Base-by-base conservation (phyloP, 2,888 invertebrate species). In the Nomada fabriciana region DNA sequence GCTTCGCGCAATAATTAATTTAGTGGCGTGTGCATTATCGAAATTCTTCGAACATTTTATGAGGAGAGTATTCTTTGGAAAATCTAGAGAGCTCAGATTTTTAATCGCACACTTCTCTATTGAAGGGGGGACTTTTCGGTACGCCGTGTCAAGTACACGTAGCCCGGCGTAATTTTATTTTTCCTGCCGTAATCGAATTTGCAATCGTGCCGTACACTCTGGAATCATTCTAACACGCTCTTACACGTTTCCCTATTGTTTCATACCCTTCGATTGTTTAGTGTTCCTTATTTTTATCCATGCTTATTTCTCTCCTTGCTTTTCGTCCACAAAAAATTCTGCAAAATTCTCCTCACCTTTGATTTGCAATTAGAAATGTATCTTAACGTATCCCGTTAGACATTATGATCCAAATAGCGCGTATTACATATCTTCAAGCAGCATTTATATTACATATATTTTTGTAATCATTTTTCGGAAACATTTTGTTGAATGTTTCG, bases 401-500 rank as follows among this genome's bases (percentile, higher is more conserved):
- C 25, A n/a, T 57, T 9, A 23, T 13, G 42, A 64, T 36, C 36
- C 64, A 7, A 53, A 64, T 50, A 18, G 63, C 63, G 59, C 18
- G 43, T 65, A 68, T 69, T 61, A 78, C 82, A 69, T 85, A 80
- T 78, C 73, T 72, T 64, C 60, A 11, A 50, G 57, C 20, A 63
- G 63, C 47, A 67, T 75, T 75, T 53, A 68, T 36, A 75, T 71
- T 71, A 52, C 29, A 29, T 43, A 20, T 52, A 29, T 63, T 43
- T 80, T n/a, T 36, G 36, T 64, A 59, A 50, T 43, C 10, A 68
- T 25, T 23, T 67, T 67, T 63, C 25, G 11, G 70, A 43, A 52
- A 53, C 25, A 65, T 81, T 81, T 65, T 50, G 73, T 70, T 81
- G 53, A 59, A 73, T 53, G 60, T 69, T 73, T 65, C 80, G 71